These are phyloP conservation scores for Drosophila leonis DNA, from an alignment of 2,888 invertebrate species.

Conservation along the genomic window DNA sequence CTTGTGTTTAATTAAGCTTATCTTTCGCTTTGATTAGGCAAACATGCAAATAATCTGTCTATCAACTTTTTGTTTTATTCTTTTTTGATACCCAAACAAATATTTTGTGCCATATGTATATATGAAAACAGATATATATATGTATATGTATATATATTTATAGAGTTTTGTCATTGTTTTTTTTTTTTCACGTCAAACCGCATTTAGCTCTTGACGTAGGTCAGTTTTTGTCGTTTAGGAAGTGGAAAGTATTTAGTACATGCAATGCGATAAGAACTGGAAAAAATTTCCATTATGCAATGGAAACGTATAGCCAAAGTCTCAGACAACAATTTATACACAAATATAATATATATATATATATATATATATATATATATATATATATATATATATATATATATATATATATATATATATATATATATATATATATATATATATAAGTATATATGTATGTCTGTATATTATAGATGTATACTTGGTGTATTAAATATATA, in stretches of 20 bases:
- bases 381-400: not conserved
- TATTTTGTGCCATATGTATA: not conserved
- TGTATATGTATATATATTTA: slow-evolving; percentile 1
- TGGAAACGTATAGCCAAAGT: not conserved
- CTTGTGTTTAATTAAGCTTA: not conserved
- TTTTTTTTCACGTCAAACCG: slow-evolving; percentile 17
- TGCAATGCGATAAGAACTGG: slow-evolving; percentile 39
- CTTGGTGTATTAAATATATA: not conserved
- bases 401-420: not conserved
- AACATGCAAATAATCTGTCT: slow-evolving; percentile 31
- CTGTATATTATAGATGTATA: not conserved
- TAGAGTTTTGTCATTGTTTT: slow-evolving; percentile 23
- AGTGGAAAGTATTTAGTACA: slow-evolving; percentile 20
- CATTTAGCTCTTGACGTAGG: slow-evolving; percentile 56
- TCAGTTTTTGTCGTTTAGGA: slow-evolving; percentile 49
- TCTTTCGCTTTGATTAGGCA: slow-evolving; percentile 3
- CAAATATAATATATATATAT: not conserved
- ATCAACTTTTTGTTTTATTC: slow-evolving; percentile 3
- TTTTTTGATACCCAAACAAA: slow-evolving; percentile 15
- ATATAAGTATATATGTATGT: too few relatives aligned
- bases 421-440: not conserved
- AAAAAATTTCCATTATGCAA: slow-evolving; percentile 66
- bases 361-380: not conserved
- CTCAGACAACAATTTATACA: slow-evolving; percentile 3
- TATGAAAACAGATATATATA: slow-evolving; percentile 3